A percentile compares a stretch with the other conserved stretches of the same genome.
Evolutionary conservation across 1,140 invertebrate species (phyloP).

Genomic region (Papilio xuthus): DNA sequence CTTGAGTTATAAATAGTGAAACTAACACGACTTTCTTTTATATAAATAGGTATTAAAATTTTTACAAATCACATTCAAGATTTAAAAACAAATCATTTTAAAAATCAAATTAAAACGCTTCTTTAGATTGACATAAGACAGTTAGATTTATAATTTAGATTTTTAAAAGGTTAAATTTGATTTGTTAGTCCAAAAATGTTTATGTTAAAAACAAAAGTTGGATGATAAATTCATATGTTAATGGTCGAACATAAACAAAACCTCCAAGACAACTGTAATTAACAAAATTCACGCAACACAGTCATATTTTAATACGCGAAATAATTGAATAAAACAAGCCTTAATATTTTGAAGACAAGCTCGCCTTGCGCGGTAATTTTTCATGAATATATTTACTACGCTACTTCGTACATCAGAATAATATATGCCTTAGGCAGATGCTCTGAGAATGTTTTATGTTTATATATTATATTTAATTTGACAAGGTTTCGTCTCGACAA

Average conservation of each 20-base stretch:
- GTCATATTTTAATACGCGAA: conserved; percentile 31
- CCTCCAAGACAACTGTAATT: background rate
- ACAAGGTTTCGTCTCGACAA: conserved; percentile 1
- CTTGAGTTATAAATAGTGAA: no score
- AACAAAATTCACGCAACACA: background rate
- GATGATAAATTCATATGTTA: background rate
- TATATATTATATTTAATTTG: conserved; percentile 31
- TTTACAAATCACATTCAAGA: background rate
- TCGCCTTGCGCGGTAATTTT: conserved; percentile 26
- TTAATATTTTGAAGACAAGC: conserved; percentile 34
- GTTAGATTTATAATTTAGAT: background rate
- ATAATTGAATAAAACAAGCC: conserved; percentile 30
- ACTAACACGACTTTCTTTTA: no score
- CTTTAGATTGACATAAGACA: background rate
- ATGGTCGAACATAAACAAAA: background rate
- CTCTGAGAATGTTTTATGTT: conserved; percentile 23
- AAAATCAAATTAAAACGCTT: background rate
- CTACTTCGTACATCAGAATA: conserved; percentile 14
- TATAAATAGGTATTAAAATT: no score
- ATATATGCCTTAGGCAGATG: conserved; percentile 32
- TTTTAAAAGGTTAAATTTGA: background rate
- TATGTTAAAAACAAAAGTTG: no score
- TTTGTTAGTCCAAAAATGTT: no score
- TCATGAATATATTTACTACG: conserved; percentile 39
- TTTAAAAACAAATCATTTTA: background rate